Evolutionary conservation across 2,113 vertebrate species (phyloP), one percentile per base, ranked within the genome.

Genomic region (Cololabis saira): DNA sequence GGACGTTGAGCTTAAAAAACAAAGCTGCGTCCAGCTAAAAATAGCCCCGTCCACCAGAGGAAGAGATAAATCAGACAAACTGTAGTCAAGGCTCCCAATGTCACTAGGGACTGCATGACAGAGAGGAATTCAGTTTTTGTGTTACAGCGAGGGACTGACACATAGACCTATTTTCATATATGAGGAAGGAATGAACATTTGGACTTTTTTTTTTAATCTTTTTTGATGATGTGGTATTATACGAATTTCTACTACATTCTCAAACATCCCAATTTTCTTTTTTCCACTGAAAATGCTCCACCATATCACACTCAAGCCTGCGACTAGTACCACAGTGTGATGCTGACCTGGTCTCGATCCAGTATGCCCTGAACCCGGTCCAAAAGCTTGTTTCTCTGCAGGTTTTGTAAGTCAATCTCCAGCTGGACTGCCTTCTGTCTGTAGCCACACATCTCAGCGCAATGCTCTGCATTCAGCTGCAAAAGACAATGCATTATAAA

Each of bases 401-500:
- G 89, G 48, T 83, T 92, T 72, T 90, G 92, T 40, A 76, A 92
- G 75, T 92, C 85, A 3, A 58, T 76, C 74, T 97, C 93, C 22
- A 94, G 50, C 61, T 95, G 92, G 53, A 93, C 55, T 0, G 96
- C 96, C 78, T 88, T 95, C 74, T 90, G 87, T 61, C 92, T 94
- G 71, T 95, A 92, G 18, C 94, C 87, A 30, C 92, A 89, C 87
- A 98, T 93, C 85, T 95, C 94, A 44, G 87, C 90, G 57, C 90
- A 94, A 81, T 93, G 94, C 78, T 95, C 94, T 67, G 88, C 74
- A 49, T 63, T 95, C 74, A 99, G 89, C 96, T 99, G 76, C 0
- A 89, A 60, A 65, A 68, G 24, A 66, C 17, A 18, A 47, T 11
- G 18, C n/a, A 15, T 47, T 18, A 16, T 17, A 45, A 45, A 27